Base-by-base conservation (phyloP, 2,888 invertebrate species). In the Apodemia mormo region DNA sequence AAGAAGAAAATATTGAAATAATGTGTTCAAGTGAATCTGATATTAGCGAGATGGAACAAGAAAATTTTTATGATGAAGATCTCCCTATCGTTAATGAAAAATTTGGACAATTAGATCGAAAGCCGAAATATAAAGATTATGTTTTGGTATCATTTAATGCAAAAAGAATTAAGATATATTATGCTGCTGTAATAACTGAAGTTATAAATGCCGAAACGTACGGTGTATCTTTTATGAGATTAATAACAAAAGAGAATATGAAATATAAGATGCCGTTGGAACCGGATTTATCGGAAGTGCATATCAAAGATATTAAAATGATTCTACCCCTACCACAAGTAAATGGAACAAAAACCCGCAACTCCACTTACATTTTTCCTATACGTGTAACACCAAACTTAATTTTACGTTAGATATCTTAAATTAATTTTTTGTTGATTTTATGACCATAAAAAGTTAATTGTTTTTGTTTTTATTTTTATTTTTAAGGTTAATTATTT, bases 81-180 rank as follows among this genome's bases (percentile, higher is more conserved):
- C 10, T 45, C 10, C 43, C 43, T 45, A 45, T 45, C 43, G 43
- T 45, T 10, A 2, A 45, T 45, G 43, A 45, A 45, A 45, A 45
- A 10, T 45, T 45, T 45, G 10, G 10, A 45, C 9, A 10, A 3
- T 45, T 45, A 45, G 43, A 45, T 45, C 43, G 43, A 45, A 45
- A 10, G 9, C 10, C 43, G 10, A 45, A 45, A 45, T 45, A 10
- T 45, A 45, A 45, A 10, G 64, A 64, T 10, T 64, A 64, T 64
- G 64, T 64, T 64, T 30, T 64, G 12, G 64, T 64, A 10, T 22
- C 30, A 64, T 64, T 64, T 33, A 29, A 64, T 30, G 10, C 64
- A 64, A 64, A 64, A 64, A 64, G 30, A 10, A 64, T 64, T 33
- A 64, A 64, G 6, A 30, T 64, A 22, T 64, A 64, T 37, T 37